Percentiles rank a stretch among this genome's conserved stretches.
phyloP scores from a whole-genome alignment of 2,888 invertebrate species.

The Himalopsyche kuldschensis region DNA sequence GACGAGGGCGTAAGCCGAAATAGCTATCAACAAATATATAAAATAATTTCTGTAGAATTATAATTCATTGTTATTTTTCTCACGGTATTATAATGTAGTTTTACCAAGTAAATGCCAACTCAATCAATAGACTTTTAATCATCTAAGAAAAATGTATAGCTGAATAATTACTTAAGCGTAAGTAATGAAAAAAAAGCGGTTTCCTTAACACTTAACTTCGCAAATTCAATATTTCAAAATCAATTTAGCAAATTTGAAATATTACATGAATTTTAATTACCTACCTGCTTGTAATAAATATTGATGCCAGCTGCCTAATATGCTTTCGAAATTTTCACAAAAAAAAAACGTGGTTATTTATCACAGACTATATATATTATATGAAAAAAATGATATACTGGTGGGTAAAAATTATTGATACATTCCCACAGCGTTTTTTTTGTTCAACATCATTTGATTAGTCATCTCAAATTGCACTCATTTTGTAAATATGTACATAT shows the following conservation, averaged over 20 bases:
- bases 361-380: neutral
- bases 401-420: neutral
- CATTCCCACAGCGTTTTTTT: neutral
- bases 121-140: no score
- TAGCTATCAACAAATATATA: no score
- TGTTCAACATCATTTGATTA: neutral
- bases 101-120: no score
- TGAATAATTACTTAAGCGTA: no score
- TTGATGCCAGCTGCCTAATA: neutral
- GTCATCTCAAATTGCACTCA: neutral
- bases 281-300: neutral
- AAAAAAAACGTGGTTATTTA: neutral
- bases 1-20: no score
- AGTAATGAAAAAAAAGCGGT: no score
- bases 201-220: no score
- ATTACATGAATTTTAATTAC: neutral
- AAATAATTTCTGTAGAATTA: no score
- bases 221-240: no score
- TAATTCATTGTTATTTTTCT: no score
- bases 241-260: neutral
- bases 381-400: neutral
- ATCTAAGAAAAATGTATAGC: no score
- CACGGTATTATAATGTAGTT: no score
- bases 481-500: neutral
- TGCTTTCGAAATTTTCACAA: neutral